Percentiles rank a stretch among this genome's conserved stretches.
phyloP scores from a whole-genome alignment of 2,797 vertebrate genomes.

The Sandelia bainsii region DNA sequence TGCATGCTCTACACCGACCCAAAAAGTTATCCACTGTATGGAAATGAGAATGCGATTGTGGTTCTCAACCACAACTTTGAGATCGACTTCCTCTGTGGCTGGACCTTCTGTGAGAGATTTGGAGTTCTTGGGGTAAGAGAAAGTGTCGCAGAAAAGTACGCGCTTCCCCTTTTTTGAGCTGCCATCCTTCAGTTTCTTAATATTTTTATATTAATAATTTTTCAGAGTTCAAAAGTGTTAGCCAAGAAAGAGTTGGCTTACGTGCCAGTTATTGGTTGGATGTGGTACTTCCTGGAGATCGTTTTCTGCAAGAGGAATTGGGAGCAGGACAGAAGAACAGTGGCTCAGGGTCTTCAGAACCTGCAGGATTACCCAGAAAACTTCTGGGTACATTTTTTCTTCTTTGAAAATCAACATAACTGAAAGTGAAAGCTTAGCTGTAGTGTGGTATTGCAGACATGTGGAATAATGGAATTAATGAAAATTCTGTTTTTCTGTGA shows the following conservation, averaged over 20 bases:
- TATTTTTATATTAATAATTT: constrained; percentile 2
- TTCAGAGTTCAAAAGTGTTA: constrained; percentile 95
- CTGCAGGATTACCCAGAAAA: constrained; percentile 94
- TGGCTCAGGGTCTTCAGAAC: constrained; percentile 87
- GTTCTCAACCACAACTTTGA: constrained; percentile 97
- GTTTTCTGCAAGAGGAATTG: constrained; percentile 97
- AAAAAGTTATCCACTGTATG: constrained; percentile 84
- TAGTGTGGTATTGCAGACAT: background rate
- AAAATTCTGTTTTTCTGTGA: constrained; percentile 20
- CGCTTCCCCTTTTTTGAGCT: background rate
- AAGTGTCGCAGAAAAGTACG: background rate
- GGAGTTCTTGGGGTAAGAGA: constrained; percentile 94
- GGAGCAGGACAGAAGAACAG: constrained; percentile 93
- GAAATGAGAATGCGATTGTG: constrained; percentile 94
- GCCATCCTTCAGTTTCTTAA: background rate
- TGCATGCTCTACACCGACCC: constrained; percentile 94
- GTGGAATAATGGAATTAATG: background rate
- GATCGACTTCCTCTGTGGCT: constrained; percentile 97
- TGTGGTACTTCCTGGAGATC: constrained; percentile 99
- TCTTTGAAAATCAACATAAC: background rate
- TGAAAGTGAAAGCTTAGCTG: background rate
- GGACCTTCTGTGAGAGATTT: constrained; percentile 95
- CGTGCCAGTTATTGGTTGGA: constrained; percentile 96
- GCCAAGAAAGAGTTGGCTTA: constrained; percentile 96
- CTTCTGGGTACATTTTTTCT: constrained; percentile 86